phyloP scores from a whole-genome alignment of 2,888 invertebrate genomes.

The Xylophagus ater region DNA sequence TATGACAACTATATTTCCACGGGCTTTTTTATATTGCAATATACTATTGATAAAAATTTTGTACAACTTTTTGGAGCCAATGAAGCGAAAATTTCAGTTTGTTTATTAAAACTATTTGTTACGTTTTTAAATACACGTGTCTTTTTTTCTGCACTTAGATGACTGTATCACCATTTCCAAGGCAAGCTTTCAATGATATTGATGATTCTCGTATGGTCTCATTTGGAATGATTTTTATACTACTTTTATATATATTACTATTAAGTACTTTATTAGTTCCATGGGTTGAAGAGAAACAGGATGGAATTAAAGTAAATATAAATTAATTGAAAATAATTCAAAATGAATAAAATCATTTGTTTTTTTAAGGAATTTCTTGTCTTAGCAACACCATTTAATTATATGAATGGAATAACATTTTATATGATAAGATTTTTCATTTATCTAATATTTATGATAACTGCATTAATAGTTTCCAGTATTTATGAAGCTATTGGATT shows the following conservation, averaged over 20 bases:
- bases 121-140: neutral
- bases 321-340: neutral
- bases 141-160: constrained; percentile 15
- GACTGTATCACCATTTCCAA: constrained; percentile 26
- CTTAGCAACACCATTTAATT: constrained; percentile 33
- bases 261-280: constrained; percentile 41
- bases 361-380: constrained; percentile 18
- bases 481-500: constrained; percentile 22
- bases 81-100: neutral
- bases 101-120: neutral
- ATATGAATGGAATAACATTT: constrained; percentile 34
- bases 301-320: constrained; percentile 44
- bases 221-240: constrained; percentile 27
- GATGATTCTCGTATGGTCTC: constrained; percentile 24
- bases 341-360: neutral
- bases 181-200: constrained; percentile 19
- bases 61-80: neutral
- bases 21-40: constrained; percentile 47
- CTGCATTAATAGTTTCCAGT: constrained; percentile 23
- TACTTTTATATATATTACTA: constrained; percentile 28
- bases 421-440: constrained; percentile 28
- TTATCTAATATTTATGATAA: constrained; percentile 23
- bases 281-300: constrained; percentile 48
- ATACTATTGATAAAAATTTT: constrained; percentile 48
- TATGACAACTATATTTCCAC: constrained; percentile 39